A percentile compares a stretch with the other conserved stretches of the same genome.
These are phyloP conservation scores for Eudyptes chrysolophus DNA, from an alignment of 2,113 vertebrate genomes.

Conservation along the genomic window DNA sequence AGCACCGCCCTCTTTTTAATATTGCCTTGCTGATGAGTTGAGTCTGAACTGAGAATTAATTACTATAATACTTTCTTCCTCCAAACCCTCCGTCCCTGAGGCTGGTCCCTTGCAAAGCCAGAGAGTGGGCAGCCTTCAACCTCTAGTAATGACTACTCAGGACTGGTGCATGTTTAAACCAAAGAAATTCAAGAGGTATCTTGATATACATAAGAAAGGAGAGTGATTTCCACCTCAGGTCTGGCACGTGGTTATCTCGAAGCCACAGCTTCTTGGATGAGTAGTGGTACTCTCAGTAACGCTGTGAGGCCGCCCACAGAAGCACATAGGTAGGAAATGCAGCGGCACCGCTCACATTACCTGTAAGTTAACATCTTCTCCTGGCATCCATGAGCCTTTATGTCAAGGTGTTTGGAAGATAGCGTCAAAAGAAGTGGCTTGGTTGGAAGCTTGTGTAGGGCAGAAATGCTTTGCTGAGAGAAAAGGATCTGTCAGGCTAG, in stretches of 20 bases:
- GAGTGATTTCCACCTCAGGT: neutral
- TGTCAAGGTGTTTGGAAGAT: neutral
- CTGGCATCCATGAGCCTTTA: neutral
- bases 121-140: neutral
- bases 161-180: neutral
- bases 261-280: neutral
- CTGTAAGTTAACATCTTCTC: neutral
- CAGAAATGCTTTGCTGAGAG: neutral
- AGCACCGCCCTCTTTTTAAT: neutral
- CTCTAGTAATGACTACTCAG: neutral
- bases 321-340: neutral
- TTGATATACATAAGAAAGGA: neutral
- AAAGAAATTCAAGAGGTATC: neutral
- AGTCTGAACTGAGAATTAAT: neutral
- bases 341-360: neutral
- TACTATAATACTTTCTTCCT: neutral
- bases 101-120: neutral
- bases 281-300: neutral
- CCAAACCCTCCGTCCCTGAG: neutral
- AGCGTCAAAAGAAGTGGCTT: neutral
- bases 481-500: neutral
- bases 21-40: neutral
- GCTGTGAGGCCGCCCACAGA: neutral
- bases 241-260: neutral
- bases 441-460: neutral